Conservation (phyloP, 2,888 invertebrate genomes). For the Dimorphilus gyrociliatus region DNA sequence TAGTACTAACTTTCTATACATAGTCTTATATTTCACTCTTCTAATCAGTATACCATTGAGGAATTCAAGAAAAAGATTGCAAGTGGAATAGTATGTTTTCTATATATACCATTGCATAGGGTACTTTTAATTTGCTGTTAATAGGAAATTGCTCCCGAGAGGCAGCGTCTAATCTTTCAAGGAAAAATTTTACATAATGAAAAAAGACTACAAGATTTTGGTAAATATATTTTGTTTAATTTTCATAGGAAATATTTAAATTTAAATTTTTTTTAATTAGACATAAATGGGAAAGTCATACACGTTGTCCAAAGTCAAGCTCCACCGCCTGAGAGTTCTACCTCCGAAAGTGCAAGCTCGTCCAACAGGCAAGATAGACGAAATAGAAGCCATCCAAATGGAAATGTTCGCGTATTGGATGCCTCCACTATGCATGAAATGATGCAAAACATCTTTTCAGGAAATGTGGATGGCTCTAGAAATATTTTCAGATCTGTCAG, state of each 20-base stretch:
- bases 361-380: too few relatives aligned
- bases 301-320: constrained; percentile 78
- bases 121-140: too few relatives aligned
- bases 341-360: too few relatives aligned
- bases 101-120: too few relatives aligned
- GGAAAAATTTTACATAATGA: constrained; percentile 83
- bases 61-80: constrained; percentile 35
- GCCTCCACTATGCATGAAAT: too few relatives aligned
- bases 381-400: too few relatives aligned
- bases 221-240: constrained; percentile 13
- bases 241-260: neutral
- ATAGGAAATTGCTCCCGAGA: constrained; percentile 51
- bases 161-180: constrained; percentile 79
- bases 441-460: too few relatives aligned
- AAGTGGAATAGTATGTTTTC: constrained; percentile 44
- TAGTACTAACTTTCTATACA: neutral
- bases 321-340: constrained; percentile 38
- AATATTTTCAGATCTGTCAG: too few relatives aligned
- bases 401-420: too few relatives aligned
- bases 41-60: constrained; percentile 27
- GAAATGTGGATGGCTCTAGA: too few relatives aligned
- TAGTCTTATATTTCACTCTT: too few relatives aligned
- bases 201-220: constrained; percentile 64
- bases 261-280: constrained; percentile 32
- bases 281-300: constrained; percentile 75